Percentiles rank a stretch among this genome's conserved stretches.
Evolutionary conservation across 2,113 vertebrate species (phyloP).

Genomic region (Merops nubicus): DNA sequence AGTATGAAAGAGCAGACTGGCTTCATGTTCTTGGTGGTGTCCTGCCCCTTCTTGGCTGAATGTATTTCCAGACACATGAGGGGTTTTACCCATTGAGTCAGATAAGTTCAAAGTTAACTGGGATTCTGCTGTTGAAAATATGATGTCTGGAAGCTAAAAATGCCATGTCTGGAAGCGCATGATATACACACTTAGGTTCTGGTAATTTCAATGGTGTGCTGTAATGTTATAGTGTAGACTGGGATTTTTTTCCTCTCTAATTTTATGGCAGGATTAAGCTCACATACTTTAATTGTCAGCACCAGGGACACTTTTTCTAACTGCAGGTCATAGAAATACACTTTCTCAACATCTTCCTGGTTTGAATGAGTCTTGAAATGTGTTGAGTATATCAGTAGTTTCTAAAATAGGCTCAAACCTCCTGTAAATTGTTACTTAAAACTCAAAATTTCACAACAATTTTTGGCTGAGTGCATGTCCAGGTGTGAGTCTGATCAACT

Average conservation of each 20-base stretch:
- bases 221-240: slow-evolving; percentile 17
- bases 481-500: background rate
- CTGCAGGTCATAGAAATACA: background rate
- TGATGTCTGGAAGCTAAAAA: slow-evolving; percentile 17
- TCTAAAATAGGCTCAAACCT: background rate
- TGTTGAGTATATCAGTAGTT: rapidly evolving
- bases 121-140: background rate
- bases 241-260: slow-evolving; percentile 3
- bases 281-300: background rate
- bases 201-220: slow-evolving; percentile 20
- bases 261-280: slow-evolving; percentile 10
- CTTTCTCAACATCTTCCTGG: background rate
- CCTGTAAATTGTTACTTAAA: background rate
- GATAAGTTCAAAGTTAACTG: background rate
- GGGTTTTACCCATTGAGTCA: background rate
- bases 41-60: background rate
- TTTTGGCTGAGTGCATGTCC: too few relatives aligned
- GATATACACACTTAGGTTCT: background rate
- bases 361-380: background rate
- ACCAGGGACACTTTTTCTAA: background rate
- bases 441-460: too few relatives aligned
- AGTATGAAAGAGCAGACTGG: background rate
- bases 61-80: background rate
- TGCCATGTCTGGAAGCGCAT: slow-evolving; percentile 4
- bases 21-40: background rate